phyloP scores from a whole-genome alignment of 1,140 invertebrate species.

The Eupristina koningsbergeri region DNA sequence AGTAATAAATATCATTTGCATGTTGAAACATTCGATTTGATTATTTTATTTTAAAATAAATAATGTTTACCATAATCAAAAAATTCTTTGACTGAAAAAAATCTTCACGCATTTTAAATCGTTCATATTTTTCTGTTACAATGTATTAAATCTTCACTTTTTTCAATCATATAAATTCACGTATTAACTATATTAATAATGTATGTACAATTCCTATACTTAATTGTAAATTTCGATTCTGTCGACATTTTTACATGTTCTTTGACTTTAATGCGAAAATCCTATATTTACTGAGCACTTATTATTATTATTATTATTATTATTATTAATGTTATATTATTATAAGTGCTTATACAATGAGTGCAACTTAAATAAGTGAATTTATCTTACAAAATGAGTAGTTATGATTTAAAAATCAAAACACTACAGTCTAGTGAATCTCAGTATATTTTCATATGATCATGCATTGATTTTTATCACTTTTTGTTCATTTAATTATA shows the following conservation, averaged over 20 bases:
- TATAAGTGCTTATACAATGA: constrained; percentile 43
- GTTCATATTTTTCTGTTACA: not conserved
- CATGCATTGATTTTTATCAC: constrained; percentile 30
- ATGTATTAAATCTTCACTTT: constrained; percentile 44
- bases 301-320: too few relatives aligned
- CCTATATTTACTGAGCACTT: too few relatives aligned
- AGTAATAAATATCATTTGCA: too few relatives aligned
- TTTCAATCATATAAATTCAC: constrained; percentile 40
- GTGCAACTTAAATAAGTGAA: constrained; percentile 41
- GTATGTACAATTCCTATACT: constrained; percentile 45
- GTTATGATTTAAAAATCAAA: constrained; percentile 37
- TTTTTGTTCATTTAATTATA: not conserved
- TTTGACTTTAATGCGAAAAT: not conserved
- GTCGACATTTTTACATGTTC: not conserved
- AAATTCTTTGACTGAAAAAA: not conserved
- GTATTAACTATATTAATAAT: constrained; percentile 18
- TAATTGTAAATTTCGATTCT: constrained; percentile 29
- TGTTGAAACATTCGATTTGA: not conserved
- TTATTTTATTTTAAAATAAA: not conserved
- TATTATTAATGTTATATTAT: too few relatives aligned
- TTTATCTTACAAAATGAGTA: constrained; percentile 45
- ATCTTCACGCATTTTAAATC: not conserved
- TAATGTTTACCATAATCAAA: not conserved
- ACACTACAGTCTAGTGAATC: constrained; percentile 41
- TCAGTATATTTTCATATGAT: constrained; percentile 52